These are phyloP conservation scores for Lithophane leautieri DNA, from an alignment of 2,888 invertebrate genomes.

Conservation along the genomic window DNA sequence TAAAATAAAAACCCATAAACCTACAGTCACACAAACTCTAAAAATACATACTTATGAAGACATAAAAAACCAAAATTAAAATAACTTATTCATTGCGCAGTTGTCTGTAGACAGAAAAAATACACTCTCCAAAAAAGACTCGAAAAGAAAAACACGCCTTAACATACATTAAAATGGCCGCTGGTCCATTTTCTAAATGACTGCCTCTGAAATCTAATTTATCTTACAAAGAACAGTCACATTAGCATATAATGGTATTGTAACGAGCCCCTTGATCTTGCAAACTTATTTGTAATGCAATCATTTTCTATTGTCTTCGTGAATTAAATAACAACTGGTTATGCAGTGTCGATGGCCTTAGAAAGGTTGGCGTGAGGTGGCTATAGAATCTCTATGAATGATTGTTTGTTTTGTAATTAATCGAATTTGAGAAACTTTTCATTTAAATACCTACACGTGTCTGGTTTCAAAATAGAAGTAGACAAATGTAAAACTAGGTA, in stretches of 20 bases:
- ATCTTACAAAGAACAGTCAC: constrained; percentile 73
- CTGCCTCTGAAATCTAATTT: constrained; percentile 75
- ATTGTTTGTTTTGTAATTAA: constrained; percentile 37
- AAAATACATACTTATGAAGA: background rate
- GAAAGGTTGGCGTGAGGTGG: background rate
- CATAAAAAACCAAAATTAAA: constrained; percentile 4
- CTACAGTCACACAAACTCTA: background rate
- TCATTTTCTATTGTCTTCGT: constrained; percentile 68
- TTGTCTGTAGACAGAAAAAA: constrained; percentile 26
- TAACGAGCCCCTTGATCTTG: constrained; percentile 69
- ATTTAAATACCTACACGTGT: no score
- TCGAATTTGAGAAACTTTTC: no score
- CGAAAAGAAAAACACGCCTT: constrained; percentile 58
- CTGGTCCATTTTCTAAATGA: constrained; percentile 71
- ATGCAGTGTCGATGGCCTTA: constrained; percentile 38
- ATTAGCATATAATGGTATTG: constrained; percentile 79
- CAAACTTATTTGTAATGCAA: constrained; percentile 61
- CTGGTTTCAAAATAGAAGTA: background rate
- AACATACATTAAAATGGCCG: constrained; percentile 54
- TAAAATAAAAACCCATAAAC: background rate
- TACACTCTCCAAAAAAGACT: constrained; percentile 26
- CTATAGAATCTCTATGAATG: background rate
- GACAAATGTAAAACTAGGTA: background rate
- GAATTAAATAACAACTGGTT: constrained; percentile 48
- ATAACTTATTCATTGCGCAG: constrained; percentile 1